phyloP scores from a whole-genome alignment of 2,888 invertebrate species.

The Drosophila tripunctata region DNA sequence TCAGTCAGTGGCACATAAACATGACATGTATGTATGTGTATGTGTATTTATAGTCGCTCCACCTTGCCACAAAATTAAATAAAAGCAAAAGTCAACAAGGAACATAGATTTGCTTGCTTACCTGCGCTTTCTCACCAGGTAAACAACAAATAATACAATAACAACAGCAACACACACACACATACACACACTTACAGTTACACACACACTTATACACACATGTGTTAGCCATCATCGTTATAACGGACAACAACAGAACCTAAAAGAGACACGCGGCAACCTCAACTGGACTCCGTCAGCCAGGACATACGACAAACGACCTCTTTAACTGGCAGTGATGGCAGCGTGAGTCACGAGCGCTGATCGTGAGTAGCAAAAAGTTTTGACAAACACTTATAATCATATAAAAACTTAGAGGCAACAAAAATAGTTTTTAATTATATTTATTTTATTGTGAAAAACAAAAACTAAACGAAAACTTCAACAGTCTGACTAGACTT shows the following conservation, averaged over 20 bases:
- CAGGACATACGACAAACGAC: conserved; percentile 14
- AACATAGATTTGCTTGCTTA: conserved; percentile 76
- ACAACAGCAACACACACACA: conserved; percentile 25
- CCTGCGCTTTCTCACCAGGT: conserved; percentile 68
- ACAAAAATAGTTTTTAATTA: no score
- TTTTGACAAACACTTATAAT: no score
- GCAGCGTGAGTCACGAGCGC: conserved; percentile 40
- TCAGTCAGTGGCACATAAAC: conserved; percentile 11
- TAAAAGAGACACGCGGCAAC: conserved; percentile 41
- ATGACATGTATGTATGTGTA: conserved; percentile 57
- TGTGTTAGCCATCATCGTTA: conserved; percentile 75
- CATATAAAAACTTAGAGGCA: no score
- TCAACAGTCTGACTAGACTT: no score
- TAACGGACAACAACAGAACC: conserved; percentile 60
- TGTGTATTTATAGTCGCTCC: conserved; percentile 68
- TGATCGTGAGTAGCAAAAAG: background rate
- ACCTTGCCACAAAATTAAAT: conserved; percentile 78
- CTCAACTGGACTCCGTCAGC: conserved; percentile 34
- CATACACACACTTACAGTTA: conserved; percentile 14
- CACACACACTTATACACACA: conserved; percentile 35
- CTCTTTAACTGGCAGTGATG: conserved; percentile 34
- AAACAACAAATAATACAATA: conserved; percentile 67
- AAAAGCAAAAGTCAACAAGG: conserved; percentile 79
- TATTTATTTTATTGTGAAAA: no score
- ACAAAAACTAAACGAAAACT: no score